Base-by-base conservation (phyloP, 2,888 invertebrate species). In the Boloria euphrosyne region DNA sequence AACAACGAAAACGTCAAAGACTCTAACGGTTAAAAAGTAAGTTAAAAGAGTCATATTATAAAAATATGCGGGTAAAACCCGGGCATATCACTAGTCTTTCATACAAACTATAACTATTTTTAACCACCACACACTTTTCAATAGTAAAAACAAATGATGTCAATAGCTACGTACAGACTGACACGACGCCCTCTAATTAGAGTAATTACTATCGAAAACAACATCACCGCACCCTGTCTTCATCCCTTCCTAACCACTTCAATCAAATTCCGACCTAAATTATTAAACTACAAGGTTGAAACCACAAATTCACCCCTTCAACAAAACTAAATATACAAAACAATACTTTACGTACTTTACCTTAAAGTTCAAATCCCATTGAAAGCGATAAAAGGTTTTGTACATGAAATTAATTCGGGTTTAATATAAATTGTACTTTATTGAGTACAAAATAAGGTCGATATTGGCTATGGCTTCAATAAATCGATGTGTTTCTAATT, bases 201-300 rank as follows among this genome's bases (percentile, higher is more conserved):
- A 84, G 87, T 88, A 89, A 90, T 89, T 88, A 85, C 83, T 76
- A 71, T 67, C 71, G 75, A 78, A 82, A 83, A 82, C 83, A 81
- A 79, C 76, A 73, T 76, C 75, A 79, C 82, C 61, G 63, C 66
- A 38, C 79, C 75, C 79, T 63, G 27, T 49, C 60, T 46, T 62
- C 65, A 53, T 16, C 78, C 78, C 73, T 70, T 62, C n/a, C 38
- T 60, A 38, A 10, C 38, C 27, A 27, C n/a, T 43, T 13, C 68
- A 74, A 70, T 61, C 55, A n/a, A 77, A 73, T 75, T 65, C 69
- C 65, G 62, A 70, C 76, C 63, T 66, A 74, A 67, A 52, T 31
- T 1, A 7, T 10, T 46, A 14, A n/a, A 43, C 13, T 44, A 58
- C 52, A 70, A 16, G 52, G 50, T 54, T 52, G 47, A 61, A 57